These are phyloP conservation scores for Cylas formicarius DNA, from an alignment of 1,140 invertebrate genomes.

Conservation along the genomic window DNA sequence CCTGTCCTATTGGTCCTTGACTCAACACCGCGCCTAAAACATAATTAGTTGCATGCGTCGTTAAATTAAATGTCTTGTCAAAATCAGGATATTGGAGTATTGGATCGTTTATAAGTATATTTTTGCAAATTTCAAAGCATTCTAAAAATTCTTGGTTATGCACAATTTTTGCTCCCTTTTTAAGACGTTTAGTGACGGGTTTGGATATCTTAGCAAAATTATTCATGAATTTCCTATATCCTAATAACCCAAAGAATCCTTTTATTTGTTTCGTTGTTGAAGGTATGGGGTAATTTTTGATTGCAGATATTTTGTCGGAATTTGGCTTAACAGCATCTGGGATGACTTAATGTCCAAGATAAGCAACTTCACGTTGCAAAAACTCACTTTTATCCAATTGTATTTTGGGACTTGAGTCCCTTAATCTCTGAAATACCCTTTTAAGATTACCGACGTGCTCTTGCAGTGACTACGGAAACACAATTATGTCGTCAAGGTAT, in stretches of 20 bases:
- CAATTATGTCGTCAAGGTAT: slow-evolving; percentile 36
- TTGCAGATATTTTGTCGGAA: slow-evolving; percentile 35
- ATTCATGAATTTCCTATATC: slow-evolving; percentile 20
- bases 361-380: slow-evolving; percentile 36
- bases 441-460: slow-evolving; percentile 23
- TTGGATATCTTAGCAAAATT: slow-evolving; percentile 15
- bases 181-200: slow-evolving; percentile 22
- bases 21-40: slow-evolving; percentile 7
- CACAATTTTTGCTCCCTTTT: slow-evolving; percentile 9
- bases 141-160: slow-evolving; percentile 6
- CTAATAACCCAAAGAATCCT: slow-evolving; percentile 29
- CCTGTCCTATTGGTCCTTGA: slow-evolving; percentile 15
- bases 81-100: slow-evolving; percentile 34
- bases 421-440: slow-evolving; percentile 33
- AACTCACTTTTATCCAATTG: slow-evolving; percentile 42
- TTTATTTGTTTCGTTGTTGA: slow-evolving; percentile 33
- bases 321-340: slow-evolving; percentile 39
- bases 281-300: slow-evolving; percentile 33
- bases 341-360: slow-evolving; percentile 40
- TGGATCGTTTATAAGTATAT: slow-evolving; percentile 19
- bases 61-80: slow-evolving; percentile 32
- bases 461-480: slow-evolving; percentile 17
- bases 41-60: slow-evolving; percentile 35
- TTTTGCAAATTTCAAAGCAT: slow-evolving; percentile 9
- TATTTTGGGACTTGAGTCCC: slow-evolving; percentile 39